Evolutionary conservation across 1,140 invertebrate species (phyloP).

Genomic region (Portunus trituberculatus): DNA sequence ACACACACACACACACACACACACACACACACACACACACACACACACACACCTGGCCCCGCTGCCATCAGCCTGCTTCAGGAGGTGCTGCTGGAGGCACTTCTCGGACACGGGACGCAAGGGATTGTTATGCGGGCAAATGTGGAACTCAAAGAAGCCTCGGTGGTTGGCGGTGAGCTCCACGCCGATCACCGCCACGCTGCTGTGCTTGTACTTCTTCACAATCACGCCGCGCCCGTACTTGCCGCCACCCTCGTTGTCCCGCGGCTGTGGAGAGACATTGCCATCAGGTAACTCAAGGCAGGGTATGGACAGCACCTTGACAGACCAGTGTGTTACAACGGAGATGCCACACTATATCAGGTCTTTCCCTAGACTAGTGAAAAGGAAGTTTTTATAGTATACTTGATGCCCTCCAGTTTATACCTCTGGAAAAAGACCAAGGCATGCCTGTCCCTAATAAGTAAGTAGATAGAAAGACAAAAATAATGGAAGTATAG

Average conservation of each 20-base stretch:
- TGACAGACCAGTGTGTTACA: too few species aligned
- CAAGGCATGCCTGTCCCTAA: too few species aligned
- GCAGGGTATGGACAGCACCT: too few species aligned
- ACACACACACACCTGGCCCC: slow-evolving; percentile 78
- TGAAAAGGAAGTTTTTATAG: too few species aligned
- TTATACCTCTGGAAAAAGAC: too few species aligned
- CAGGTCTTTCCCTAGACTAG: too few species aligned
- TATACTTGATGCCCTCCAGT: too few species aligned
- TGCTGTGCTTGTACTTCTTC: slow-evolving; percentile 86
- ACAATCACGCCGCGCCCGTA: slow-evolving; percentile 91
- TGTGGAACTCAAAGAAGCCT: slow-evolving; percentile 93
- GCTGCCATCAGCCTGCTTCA: slow-evolving; percentile 82
- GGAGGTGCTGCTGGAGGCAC: slow-evolving; percentile 88
- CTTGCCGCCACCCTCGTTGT: slow-evolving; percentile 91
- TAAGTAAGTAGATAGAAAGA: too few species aligned
- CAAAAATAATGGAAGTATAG: too few species aligned
- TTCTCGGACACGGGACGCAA: slow-evolving; percentile 84
- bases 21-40: slow-evolving; percentile 8
- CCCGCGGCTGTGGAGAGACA: slow-evolving; percentile 83
- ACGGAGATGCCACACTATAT: too few species aligned
- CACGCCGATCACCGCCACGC: slow-evolving; percentile 86
- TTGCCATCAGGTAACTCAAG: background rate
- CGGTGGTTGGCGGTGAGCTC: slow-evolving; percentile 83
- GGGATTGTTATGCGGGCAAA: slow-evolving; percentile 86
- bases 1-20: background rate